Evolutionary conservation across 23 tunicate species (phyloP).

Genomic region (Styela clava): DNA sequence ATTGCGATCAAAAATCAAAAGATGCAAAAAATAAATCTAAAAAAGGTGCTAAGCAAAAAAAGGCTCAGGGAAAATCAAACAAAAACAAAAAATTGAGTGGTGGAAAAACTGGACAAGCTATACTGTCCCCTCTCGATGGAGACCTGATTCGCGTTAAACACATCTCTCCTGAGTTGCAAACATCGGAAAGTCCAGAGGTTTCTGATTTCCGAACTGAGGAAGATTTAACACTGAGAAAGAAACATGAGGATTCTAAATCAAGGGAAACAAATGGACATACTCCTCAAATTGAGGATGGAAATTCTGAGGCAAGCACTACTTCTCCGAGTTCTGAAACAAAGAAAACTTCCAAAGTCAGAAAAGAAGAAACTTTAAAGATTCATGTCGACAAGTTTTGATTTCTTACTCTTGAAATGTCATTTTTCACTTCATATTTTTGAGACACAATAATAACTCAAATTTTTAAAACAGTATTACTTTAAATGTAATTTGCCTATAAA

Average conservation of each 20-base stretch:
- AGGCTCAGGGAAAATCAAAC: conserved; percentile 18
- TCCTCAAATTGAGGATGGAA: not conserved
- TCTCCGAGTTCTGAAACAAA: not conserved
- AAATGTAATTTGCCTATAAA: too few relatives aligned
- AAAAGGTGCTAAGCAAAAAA: conserved; percentile 18
- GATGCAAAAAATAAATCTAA: not conserved
- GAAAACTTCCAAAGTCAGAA: conserved; percentile 7
- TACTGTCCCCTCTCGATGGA: not conserved
- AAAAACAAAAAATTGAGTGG: not conserved
- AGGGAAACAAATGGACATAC: not conserved
- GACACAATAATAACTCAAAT: too few relatives aligned
- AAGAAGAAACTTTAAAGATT: conserved; percentile 25
- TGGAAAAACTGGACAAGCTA: not conserved
- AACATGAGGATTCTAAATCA: not conserved
- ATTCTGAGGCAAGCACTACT: too few relatives aligned
- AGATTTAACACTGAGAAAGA: not conserved
- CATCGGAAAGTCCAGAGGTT: conserved; percentile 7
- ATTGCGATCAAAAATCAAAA: not conserved
- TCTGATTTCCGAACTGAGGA: conserved; percentile 13
- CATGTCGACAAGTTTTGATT: conserved; percentile 26
- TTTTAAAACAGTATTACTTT: too few relatives aligned
- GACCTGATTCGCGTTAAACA: conserved; percentile 10
- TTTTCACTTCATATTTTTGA: too few relatives aligned
- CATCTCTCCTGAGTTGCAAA: not conserved
- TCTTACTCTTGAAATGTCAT: not conserved